phyloP scores from a whole-genome alignment of 2,888 invertebrate genomes.

The Dynastes tityus region DNA sequence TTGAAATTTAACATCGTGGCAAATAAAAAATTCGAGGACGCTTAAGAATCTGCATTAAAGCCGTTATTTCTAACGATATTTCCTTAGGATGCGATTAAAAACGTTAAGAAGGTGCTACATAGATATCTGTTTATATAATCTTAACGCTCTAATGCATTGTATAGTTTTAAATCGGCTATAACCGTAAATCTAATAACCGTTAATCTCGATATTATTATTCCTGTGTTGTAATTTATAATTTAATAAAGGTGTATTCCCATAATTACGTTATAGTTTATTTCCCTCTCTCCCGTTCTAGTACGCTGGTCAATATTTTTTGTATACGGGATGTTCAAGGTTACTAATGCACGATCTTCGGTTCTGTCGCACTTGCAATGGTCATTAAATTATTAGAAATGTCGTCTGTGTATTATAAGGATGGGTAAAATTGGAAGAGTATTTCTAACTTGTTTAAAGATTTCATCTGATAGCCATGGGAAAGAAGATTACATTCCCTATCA shows the following conservation, averaged over 20 bases:
- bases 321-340: no score
- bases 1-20: constrained; percentile 13
- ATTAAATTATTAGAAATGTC: not conserved
- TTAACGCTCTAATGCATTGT: constrained; percentile 45
- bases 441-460: no score
- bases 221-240: constrained; percentile 39
- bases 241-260: constrained; percentile 32
- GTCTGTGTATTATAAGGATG: not conserved
- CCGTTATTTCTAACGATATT: constrained; percentile 26
- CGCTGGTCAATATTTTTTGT: not conserved
- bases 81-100: constrained; percentile 38
- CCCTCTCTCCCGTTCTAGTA: not conserved
- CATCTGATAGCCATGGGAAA: no score
- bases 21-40: not conserved
- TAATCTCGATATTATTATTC: constrained; percentile 45
- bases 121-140: constrained; percentile 44
- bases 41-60: constrained; percentile 32
- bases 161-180: constrained; percentile 43
- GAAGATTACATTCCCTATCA: no score
- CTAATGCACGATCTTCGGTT: no score
- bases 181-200: constrained; percentile 48
- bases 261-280: constrained; percentile 16
- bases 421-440: not conserved
- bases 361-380: no score
- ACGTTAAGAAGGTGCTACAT: constrained; percentile 38